Percentiles rank a stretch among this genome's conserved stretches.
Conservation (phyloP, 2,888 invertebrate species). For the Melanchra persicariae region DNA sequence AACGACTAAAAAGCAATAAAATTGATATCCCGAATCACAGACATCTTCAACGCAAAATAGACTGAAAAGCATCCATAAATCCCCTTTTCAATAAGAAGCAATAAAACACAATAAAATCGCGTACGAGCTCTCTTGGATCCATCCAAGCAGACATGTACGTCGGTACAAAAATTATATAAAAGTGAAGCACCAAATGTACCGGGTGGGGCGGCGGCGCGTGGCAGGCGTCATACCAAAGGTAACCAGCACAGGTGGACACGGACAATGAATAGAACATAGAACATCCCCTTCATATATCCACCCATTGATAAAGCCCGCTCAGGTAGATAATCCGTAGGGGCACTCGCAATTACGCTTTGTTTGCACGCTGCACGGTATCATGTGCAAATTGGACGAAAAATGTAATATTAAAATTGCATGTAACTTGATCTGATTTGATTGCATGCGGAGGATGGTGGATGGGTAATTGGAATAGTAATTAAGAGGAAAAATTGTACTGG, state of each 20-base stretch:
- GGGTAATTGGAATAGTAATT: conserved; percentile 25
- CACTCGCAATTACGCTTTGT: conserved; percentile 80
- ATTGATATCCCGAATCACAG: conserved; percentile 4
- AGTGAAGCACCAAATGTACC: conserved; percentile 63
- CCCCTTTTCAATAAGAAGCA: conserved; percentile 59
- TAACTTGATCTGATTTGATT: conserved; percentile 34
- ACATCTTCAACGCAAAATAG: conserved; percentile 35
- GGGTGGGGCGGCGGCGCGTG: conserved; percentile 62
- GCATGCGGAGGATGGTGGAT: conserved; percentile 19
- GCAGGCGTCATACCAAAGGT: conserved; percentile 84
- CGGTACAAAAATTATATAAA: conserved; percentile 65
- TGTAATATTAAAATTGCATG: conserved; percentile 43
- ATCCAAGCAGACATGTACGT: conserved; percentile 54
- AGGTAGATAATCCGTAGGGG: conserved; percentile 88
- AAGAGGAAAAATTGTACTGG: conserved; percentile 1
- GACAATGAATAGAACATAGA: conserved; percentile 68
- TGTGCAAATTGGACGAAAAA: conserved; percentile 50
- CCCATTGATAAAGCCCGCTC: conserved; percentile 79
- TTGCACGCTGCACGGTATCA: conserved; percentile 71
- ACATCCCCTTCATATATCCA: conserved; percentile 70
- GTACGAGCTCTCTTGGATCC: conserved; percentile 49
- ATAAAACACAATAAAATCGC: conserved; percentile 62
- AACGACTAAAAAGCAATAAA: not conserved
- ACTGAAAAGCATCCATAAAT: conserved; percentile 50
- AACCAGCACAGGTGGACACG: conserved; percentile 71